Evolutionary conservation across 1,140 invertebrate species (phyloP), one percentile per base, ranked within the genome.

Genomic region (Bombus difficillimus): DNA sequence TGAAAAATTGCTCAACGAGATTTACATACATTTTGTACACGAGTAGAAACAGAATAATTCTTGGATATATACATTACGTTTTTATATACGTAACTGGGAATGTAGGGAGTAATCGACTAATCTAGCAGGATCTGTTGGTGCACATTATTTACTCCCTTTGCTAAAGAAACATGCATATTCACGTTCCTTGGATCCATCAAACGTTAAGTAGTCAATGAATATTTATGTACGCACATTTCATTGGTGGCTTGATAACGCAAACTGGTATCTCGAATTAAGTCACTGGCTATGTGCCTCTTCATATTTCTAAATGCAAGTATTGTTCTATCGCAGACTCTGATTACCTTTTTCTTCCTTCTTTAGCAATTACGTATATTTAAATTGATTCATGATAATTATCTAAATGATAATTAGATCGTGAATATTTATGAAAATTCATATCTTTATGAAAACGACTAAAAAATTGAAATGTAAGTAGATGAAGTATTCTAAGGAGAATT

Each of bases 181-280:
- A 79, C 62, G 47, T 80, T 80, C 64, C 83, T 85, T 80, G 72
- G 83, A 80, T 84, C 83, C 66, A 62, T 62, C 76, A 43, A 57
- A 80, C 77, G 57, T 62, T 85, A 80, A 80, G 68, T 34, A 72
- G 41, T n/a, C 57, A 41, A 85, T 85, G 83, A 85, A 85, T 85
- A 85, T 85, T 85, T 77, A 85, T 72, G 15, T 12, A 34, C 28
- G 32, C 68, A 69, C 77, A 32, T 73, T 80, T 85, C 82, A 69
- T 64, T 73, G 34, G 57, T 12, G 9, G 18, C 43, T 80, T 28
- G 83, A 79, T 47, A 64, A 53, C 32, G 53, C 66, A 41, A 57
- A 3, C 53, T 15, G 59, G 53, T 62, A 72, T 79, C 68, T 77
- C 57, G 68, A 80, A 85, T 85, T 72, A 85, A 85, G 53, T 80